These are phyloP conservation scores for Troides oblongomaculatus DNA, from an alignment of 2,888 invertebrate species.

Conservation along the genomic window DNA sequence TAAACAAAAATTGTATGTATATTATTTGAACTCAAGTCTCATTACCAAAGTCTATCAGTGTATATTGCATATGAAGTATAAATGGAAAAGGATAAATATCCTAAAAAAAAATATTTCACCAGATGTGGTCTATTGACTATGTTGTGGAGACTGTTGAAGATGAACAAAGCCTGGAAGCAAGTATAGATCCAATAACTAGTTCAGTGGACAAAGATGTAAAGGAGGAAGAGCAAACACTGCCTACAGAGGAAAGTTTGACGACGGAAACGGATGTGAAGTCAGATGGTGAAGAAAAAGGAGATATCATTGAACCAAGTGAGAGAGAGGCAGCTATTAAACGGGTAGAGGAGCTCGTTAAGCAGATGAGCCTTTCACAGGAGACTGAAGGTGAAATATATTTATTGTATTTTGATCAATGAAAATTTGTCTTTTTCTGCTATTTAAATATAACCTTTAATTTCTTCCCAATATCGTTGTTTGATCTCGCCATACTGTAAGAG, in stretches of 20 bases:
- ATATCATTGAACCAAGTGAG: slow-evolving; percentile 53
- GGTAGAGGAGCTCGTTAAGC: slow-evolving; percentile 86
- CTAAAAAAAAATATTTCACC: slow-evolving; percentile 23
- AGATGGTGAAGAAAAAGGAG: slow-evolving; percentile 48
- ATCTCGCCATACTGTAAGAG: background rate
- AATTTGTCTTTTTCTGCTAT: background rate
- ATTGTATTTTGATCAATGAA: no score
- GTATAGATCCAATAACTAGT: slow-evolving; percentile 51
- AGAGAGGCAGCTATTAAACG: slow-evolving; percentile 78
- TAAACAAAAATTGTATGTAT: no score
- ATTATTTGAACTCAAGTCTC: no score
- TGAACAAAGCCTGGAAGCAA: slow-evolving; percentile 71
- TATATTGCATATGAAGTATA: slow-evolving; percentile 18
- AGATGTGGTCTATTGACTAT: slow-evolving; percentile 99
- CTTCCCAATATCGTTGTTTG: background rate
- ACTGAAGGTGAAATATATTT: slow-evolving; percentile 70
- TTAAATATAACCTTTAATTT: background rate
- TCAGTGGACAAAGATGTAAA: slow-evolving; percentile 56
- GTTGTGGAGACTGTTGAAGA: slow-evolving; percentile 78
- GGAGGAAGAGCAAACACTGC: slow-evolving; percentile 44
- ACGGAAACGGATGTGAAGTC: slow-evolving; percentile 42
- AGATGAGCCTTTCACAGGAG: slow-evolving; percentile 88
- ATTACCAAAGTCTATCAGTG: no score
- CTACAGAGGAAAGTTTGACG: slow-evolving; percentile 55
- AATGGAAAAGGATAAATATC: background rate